A percentile compares a stretch with the other conserved stretches of the same genome.
phyloP scores from a whole-genome alignment of 2,888 invertebrate genomes.

The Papilio protenor region DNA sequence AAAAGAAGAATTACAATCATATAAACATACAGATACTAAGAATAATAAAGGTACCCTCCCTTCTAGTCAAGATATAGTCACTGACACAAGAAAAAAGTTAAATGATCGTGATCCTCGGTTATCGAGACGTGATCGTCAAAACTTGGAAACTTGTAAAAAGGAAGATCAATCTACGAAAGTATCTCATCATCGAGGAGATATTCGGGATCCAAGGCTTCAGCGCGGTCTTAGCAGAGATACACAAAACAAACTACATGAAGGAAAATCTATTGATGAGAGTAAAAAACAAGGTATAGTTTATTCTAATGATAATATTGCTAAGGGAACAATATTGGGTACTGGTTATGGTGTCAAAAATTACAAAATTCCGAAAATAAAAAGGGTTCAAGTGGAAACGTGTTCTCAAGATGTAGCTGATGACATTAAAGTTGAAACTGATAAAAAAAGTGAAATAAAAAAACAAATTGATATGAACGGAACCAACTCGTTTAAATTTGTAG shows the following conservation, averaged over 20 bases:
- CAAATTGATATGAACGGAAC: slow-evolving; percentile 40
- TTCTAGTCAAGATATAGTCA: slow-evolving; percentile 14
- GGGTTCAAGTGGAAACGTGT: slow-evolving; percentile 53
- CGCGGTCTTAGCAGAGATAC: slow-evolving; percentile 27
- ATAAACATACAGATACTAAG: slow-evolving; percentile 52
- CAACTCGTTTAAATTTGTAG: not conserved
- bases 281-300: slow-evolving; percentile 70
- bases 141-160: slow-evolving; percentile 21
- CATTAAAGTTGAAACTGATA: not conserved
- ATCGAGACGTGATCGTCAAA: slow-evolving; percentile 34
- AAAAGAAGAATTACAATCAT: slow-evolving; percentile 71
- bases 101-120: slow-evolving; percentile 41
- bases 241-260: slow-evolving; percentile 50
- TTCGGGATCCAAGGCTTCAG: slow-evolving; percentile 24
- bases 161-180: slow-evolving; percentile 33
- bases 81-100: slow-evolving; percentile 44
- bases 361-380: slow-evolving; percentile 80
- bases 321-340: slow-evolving; percentile 69
- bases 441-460: slow-evolving; percentile 40
- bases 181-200: not conserved
- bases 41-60: not conserved
- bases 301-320: slow-evolving; percentile 75
- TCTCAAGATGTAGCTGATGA: slow-evolving; percentile 11
- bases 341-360: slow-evolving; percentile 79
- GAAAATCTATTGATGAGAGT: slow-evolving; percentile 48